Base-by-base conservation (phyloP, 2,113 vertebrate species). In the Myiopsitta monachus region DNA sequence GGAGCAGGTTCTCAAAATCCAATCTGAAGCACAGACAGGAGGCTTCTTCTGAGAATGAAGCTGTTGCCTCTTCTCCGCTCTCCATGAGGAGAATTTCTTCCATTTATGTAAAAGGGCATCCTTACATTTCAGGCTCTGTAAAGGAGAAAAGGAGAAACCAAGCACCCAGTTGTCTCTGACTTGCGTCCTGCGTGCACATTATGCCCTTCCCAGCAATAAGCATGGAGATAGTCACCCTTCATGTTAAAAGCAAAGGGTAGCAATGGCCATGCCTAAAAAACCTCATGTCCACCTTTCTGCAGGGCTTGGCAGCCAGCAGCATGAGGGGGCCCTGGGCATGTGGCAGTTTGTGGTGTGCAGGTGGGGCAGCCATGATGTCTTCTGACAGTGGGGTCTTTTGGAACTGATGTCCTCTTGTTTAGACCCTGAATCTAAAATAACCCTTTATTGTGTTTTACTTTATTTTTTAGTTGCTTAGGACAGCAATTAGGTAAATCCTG, bases 351-450 rank as follows among this genome's bases (percentile, higher is more conserved):
- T 14, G 39, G 12, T 30, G n/a, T 31, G 36, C 9, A 15, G 46
- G 15, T n/a, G 16, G 18, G 7, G 28, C 16, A 55, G 47, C 36
- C 31, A 4, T 33, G 57, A 49, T 33, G 44, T 18, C 23, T 70
- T n/a, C 69, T 51, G 27, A 5, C 38, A 33, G 28, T 10, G 11
- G 23, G 33, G 6, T 30, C 79, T 62, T 68, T 11, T 46, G 63
- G 31, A 77, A 11, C 31, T 30, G 18, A 72, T 0, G 1, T 26
- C 52, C 7, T 14, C 13, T 11, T 1, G 0, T 62, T 73, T 27
- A 33, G 49, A 47, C 27, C 27, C 13, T 24, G n/a, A 47, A 54
- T 49, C 19, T 44, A 66, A 62, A 83, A 62, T 62, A 67, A 47
- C 16, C 19, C 4, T 28, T 54, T 46, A 4, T 28, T 55, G 62